A percentile compares a stretch with the other conserved stretches of the same genome.
Evolutionary conservation across 2,888 invertebrate species (phyloP).

Genomic region (Arge pagana): DNA sequence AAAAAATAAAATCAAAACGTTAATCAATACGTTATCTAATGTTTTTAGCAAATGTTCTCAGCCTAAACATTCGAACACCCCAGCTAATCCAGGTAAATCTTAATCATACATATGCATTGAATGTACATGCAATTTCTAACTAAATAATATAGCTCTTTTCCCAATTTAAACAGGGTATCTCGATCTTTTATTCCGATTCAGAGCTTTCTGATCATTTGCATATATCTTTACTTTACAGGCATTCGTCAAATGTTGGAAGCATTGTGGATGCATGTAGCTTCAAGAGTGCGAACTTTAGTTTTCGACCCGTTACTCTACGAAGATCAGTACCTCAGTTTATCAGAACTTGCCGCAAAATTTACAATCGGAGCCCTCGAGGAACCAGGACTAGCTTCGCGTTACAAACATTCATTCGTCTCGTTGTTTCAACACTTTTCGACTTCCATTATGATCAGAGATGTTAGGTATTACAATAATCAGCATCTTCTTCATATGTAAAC

Average conservation of each 20-base stretch:
- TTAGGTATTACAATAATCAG: conserved; percentile 37
- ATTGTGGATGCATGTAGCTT: conserved; percentile 49
- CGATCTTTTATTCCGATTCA: background rate
- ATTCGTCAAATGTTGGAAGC: conserved; percentile 42
- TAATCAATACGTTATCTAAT: conserved; percentile 41
- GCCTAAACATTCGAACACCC: conserved; percentile 27
- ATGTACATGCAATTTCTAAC: too few species aligned
- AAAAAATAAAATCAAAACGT: conserved; percentile 39
- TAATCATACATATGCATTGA: too few species aligned
- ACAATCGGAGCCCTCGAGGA: conserved; percentile 48
- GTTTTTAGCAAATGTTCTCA: conserved; percentile 44
- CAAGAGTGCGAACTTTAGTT: conserved; percentile 48
- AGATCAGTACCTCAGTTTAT: conserved; percentile 43
- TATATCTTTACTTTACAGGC: conserved; percentile 1
- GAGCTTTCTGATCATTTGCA: background rate
- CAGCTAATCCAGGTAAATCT: conserved; percentile 32
- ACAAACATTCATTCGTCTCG: conserved; percentile 46
- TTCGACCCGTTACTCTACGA: conserved; percentile 38
- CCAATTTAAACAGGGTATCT: too few species aligned
- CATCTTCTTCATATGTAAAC: background rate
- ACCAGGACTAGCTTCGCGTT: conserved; percentile 42
- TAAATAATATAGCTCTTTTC: too few species aligned
- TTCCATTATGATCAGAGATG: conserved; percentile 49
- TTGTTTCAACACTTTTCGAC: conserved; percentile 52
- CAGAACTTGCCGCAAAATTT: conserved; percentile 49